phyloP scores from a whole-genome alignment of 2,113 vertebrate species.

The Ploceus nigricollis region DNA sequence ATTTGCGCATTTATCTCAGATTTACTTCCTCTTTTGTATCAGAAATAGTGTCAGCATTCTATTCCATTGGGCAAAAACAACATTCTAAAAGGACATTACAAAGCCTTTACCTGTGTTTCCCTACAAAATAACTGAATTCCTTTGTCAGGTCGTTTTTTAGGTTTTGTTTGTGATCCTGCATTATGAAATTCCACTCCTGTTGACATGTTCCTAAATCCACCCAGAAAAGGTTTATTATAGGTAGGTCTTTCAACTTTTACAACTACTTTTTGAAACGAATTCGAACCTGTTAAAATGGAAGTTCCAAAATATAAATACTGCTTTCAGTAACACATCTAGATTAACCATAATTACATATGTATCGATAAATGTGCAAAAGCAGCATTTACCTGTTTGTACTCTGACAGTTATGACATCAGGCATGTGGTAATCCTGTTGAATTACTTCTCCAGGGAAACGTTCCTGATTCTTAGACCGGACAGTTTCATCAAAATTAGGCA shows the following conservation, averaged over 20 bases:
- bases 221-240: constrained; percentile 84
- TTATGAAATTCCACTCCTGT: constrained; percentile 87
- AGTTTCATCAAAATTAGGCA: constrained; percentile 70
- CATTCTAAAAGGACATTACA: neutral
- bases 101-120: constrained; percentile 82
- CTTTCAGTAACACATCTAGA: neutral
- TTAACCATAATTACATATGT: neutral
- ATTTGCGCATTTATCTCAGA: neutral
- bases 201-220: constrained; percentile 84
- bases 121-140: constrained; percentile 72
- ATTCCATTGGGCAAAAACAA: neutral
- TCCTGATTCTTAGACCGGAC: constrained; percentile 74
- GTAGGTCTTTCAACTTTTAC: constrained; percentile 81
- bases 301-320: neutral
- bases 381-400: constrained; percentile 76
- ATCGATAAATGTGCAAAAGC: neutral
- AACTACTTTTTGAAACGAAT: constrained; percentile 71
- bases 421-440: constrained; percentile 70
- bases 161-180: constrained; percentile 83
- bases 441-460: constrained; percentile 41
- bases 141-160: constrained; percentile 70
- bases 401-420: constrained; percentile 81
- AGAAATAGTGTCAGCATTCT: neutral
- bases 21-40: neutral
- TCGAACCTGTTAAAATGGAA: constrained; percentile 64